Base-by-base conservation (phyloP, 2,797 vertebrate species). In the Tangara arthus region DNA sequence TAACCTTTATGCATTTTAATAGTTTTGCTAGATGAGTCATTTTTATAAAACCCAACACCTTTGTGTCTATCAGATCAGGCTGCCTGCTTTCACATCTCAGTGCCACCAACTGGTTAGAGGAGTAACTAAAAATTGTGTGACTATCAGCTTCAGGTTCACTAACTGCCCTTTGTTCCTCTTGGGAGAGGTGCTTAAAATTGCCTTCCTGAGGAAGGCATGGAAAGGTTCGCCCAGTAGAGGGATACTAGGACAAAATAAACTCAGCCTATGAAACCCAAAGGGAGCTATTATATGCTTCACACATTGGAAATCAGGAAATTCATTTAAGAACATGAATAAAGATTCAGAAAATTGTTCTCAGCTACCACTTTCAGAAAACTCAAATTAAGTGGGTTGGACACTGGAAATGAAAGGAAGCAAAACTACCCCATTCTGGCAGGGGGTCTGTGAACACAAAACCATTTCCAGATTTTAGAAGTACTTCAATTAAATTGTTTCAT, bases 391-490 rank as follows among this genome's bases (percentile, higher is more conserved):
- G 68, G 39, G 49, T 47, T 93, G 63, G 56, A 82, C 71, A 47
- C 46, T 93, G 78, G 46, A 92, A 95, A 93, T 82, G 61, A 95
- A 94, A 93, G 83, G 89, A 95, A 95, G 66, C 11, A 79, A 84
- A 93, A 55, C 71, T 42, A 75, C 49, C 60, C 84, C 7, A 0
- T 75, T 84, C 86, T 82, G 53, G 81, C 64, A 85, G 86, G 82
- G 77, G 89, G 87, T 92, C 91, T 94, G 41, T 93, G 90, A 96
- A 92, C 78, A 90, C 59, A 87, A 95, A 97, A 94, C 68, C 37
- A 64, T 77, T 97, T 96, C 90, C 94, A 94, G 93, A 94, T 95
- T 96, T 85, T 80, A 87, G 88, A 95, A 95, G 55, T 75, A 77
- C 39, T 95, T 84, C 75, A 73, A 77, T 82, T 87, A 82, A 89